Evolutionary conservation across 1,140 invertebrate species (phyloP).

Genomic region (roundworm (Caenorhabditis elegans)): WBcel235 BX284605.5:2043501-2044000

Average conservation of each 20-base stretch:
- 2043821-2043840: neutral
- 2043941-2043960: neutral
- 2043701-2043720: constrained; percentile 14
- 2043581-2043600: too few relatives aligned
- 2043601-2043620: too few relatives aligned
- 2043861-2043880: constrained; percentile 3
- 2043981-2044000: neutral
- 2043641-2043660: too few relatives aligned
- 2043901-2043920: neutral
- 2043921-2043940: neutral
- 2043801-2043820: constrained; percentile 18
- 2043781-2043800: neutral
- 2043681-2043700: too few relatives aligned
- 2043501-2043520: neutral
- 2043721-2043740: neutral
- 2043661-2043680: too few relatives aligned
- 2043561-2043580: too few relatives aligned
- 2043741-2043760: neutral
- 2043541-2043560: neutral
- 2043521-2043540: neutral
- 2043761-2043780: neutral
- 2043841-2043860: neutral
- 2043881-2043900: constrained; percentile 9
- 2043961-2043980: neutral
- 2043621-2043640: too few relatives aligned